phyloP scores from a whole-genome alignment of 2,113 vertebrate species.

The Nanorana parkeri region DNA sequence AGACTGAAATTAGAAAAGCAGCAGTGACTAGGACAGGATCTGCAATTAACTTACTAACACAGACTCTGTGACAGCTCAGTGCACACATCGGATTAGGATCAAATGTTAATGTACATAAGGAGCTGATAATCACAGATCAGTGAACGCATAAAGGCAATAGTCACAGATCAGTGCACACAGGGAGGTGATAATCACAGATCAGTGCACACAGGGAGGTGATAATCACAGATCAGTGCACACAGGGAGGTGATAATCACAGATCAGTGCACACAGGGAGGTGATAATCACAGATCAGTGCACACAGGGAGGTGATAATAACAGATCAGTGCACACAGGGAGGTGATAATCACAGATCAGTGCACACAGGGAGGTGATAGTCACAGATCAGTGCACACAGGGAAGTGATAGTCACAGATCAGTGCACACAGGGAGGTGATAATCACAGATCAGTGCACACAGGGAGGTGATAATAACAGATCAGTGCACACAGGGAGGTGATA shows the following conservation, averaged over 20 bases:
- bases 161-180: conserved; percentile 14
- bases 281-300: conserved; percentile 26
- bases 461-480: not conserved
- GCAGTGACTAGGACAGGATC: conserved; percentile 28
- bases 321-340: conserved; percentile 14
- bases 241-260: not conserved
- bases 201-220: conserved; percentile 17
- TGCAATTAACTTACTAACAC: conserved; percentile 38
- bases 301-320: not conserved
- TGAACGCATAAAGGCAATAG: not conserved
- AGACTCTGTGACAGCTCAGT: conserved; percentile 11
- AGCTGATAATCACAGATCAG: not conserved
- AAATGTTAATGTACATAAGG: conserved; percentile 44
- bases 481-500: not conserved
- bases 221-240: conserved; percentile 6
- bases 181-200: conserved; percentile 11
- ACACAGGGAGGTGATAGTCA: not conserved
- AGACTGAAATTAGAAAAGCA: conserved; percentile 18
- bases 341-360: not conserved
- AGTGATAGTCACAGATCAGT: conserved; percentile 21
- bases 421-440: not conserved
- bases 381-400: not conserved
- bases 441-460: conserved; percentile 20
- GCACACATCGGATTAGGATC: conserved; percentile 26
- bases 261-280: not conserved